A percentile compares a stretch with the other conserved stretches of the same genome.
Evolutionary conservation across 2,113 vertebrate genomes (phyloP).

Genomic region (Crocuta crocuta): DNA sequence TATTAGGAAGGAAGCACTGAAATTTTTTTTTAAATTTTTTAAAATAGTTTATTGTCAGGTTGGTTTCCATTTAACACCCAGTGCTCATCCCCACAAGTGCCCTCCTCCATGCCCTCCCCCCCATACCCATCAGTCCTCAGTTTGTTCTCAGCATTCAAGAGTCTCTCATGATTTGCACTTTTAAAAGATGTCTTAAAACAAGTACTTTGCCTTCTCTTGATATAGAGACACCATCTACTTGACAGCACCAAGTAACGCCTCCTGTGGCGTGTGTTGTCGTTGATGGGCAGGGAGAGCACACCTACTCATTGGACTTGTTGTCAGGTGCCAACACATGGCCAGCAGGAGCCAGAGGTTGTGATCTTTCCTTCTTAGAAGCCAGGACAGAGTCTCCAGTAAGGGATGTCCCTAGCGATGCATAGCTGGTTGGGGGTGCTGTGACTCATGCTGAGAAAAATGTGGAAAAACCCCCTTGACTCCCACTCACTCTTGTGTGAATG

Average conservation of each 20-base stretch:
- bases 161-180: neutral
- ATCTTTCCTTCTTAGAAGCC: neutral
- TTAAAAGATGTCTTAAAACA: neutral
- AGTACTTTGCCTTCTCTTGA: neutral
- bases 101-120: too few relatives aligned
- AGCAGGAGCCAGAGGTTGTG: neutral
- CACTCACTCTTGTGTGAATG: too few relatives aligned
- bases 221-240: fast-evolving
- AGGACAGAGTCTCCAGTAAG: neutral
- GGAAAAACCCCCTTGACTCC: too few relatives aligned
- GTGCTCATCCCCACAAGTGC: too few relatives aligned
- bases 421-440: fast-evolving
- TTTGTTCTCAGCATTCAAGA: too few relatives aligned
- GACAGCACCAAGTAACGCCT: fast-evolving
- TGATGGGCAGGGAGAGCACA: fast-evolving
- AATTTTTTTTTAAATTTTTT: too few relatives aligned
- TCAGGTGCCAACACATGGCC: neutral
- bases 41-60: too few relatives aligned
- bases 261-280: fast-evolving
- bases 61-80: too few relatives aligned
- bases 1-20: neutral
- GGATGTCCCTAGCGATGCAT: neutral
- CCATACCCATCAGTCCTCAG: too few relatives aligned
- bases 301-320: neutral
- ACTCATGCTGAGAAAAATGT: too few relatives aligned